Evolutionary conservation across 2,113 vertebrate genomes (phyloP), one percentile per base, ranked within the genome.

Genomic region (Coreoperca whiteheadi): DNA sequence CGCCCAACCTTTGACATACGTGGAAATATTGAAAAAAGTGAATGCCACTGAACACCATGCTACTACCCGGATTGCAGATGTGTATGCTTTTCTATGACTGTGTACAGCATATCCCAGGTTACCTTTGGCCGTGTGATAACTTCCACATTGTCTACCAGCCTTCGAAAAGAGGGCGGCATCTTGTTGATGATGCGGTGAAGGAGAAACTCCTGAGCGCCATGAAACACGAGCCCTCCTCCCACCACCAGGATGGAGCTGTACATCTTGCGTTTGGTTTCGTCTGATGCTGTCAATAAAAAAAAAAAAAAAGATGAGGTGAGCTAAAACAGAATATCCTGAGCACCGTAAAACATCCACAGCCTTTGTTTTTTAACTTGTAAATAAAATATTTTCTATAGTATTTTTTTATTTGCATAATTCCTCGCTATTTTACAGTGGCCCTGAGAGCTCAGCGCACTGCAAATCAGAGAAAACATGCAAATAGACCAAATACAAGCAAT

Each of bases 191-290:
- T 98, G 90, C 98, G 96, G 81, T 99, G 98, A 72, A 99, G 97
- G 70, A 99, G 96, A 79, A 99, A 99, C 85, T 99, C 97, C 91
- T 99, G 98, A 77, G 97, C 97, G 67, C 97, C 96, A 12, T 96
- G 97, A 91, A 99, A 99, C 96, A 98, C 97, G 41, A 99, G 94
- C 6, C 98, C 98, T 28, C 98, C 98, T 54, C 98, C 98, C 59
- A 99, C 97, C 20, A 99, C 97, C 88, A 99, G 95, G 88, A 99
- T 97, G 81, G 97, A 99, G 88, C 98, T 98, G 94, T 99, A 99
- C 98, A 99, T 99, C 92, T 99, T 99, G 87, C 97, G 97, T 87
- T 99, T 99, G 71, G 98, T 99, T 91, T 99, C 98, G 48, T 99
- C 98, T 8, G 98, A 99, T 11, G 96, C 98, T 99, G 95, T 91